Percentiles rank a stretch among this genome's conserved stretches.
Evolutionary conservation across 2,888 invertebrate genomes (phyloP).

Genomic region (Andrena praecox): DNA sequence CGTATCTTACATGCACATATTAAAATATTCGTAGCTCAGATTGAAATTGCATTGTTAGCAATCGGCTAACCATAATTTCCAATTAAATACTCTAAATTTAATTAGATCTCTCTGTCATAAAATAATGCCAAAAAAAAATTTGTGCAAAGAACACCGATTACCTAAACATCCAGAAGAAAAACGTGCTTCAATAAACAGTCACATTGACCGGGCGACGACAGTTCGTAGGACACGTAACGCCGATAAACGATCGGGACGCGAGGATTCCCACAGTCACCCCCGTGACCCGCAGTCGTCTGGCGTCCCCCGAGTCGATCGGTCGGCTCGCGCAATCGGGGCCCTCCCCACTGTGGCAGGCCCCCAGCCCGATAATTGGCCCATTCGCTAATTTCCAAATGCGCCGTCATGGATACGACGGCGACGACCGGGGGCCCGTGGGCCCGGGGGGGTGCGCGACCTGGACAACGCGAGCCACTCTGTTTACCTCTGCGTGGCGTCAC

Average conservation of each 20-base stretch:
- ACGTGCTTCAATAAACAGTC: too few species aligned
- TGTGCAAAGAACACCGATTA: too few species aligned
- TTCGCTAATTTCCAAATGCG: conserved; percentile 83
- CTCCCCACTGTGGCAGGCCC: conserved; percentile 42
- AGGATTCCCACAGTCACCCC: conserved; percentile 77
- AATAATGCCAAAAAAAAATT: too few species aligned
- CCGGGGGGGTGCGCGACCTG: conserved; percentile 8
- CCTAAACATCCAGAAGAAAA: too few species aligned
- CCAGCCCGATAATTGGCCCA: conserved; percentile 80
- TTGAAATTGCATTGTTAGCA: too few species aligned
- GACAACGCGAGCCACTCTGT: conserved; percentile 50
- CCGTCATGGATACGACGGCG: conserved; percentile 69
- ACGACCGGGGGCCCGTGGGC: conserved; percentile 6
- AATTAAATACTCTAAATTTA: too few species aligned
- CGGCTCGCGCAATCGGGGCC: conserved; percentile 66
- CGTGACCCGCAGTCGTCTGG: conserved; percentile 60
- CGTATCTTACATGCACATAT: too few species aligned
- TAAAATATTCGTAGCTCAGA: too few species aligned
- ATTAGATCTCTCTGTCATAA: too few species aligned
- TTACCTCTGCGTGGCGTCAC: conserved; percentile 62
- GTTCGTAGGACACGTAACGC: conserved; percentile 24
- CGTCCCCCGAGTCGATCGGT: conserved; percentile 32
- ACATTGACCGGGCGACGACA: neutral
- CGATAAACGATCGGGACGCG: conserved; percentile 56
- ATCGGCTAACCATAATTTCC: too few species aligned